Evolutionary conservation across 1,140 invertebrate species (phyloP).

Genomic region (Chironomus tepperi): DNA sequence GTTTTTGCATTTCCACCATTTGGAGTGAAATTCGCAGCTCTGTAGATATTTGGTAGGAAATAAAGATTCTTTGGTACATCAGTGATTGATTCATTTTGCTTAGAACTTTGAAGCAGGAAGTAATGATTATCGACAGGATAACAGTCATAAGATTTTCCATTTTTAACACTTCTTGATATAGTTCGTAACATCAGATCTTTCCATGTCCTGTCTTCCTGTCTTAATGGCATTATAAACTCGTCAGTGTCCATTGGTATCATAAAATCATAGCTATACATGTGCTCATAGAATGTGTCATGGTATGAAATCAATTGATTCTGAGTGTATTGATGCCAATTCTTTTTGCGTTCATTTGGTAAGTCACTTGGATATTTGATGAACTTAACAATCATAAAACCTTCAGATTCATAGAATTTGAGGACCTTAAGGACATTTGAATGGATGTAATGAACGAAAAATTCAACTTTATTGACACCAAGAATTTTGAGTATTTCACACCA

Average conservation of each 20-base stretch:
- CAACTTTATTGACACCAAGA: constrained; percentile 11
- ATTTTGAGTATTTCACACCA: neutral
- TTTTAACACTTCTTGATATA: too few species aligned
- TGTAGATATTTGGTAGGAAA: constrained; percentile 54
- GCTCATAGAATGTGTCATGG: neutral
- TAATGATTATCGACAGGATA: neutral
- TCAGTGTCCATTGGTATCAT: neutral
- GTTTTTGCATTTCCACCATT: constrained; percentile 63
- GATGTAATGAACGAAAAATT: neutral
- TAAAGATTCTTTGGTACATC: neutral
- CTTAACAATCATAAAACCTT: neutral
- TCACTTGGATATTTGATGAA: neutral
- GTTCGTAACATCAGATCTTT: neutral
- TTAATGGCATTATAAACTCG: neutral
- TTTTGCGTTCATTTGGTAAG: neutral
- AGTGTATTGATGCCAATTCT: neutral
- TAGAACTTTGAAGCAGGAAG: neutral
- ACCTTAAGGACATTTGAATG: neutral
- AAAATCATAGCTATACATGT: neutral
- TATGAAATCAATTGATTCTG: neutral
- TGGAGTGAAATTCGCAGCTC: constrained; percentile 59
- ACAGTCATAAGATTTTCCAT: neutral
- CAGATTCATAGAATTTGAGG: neutral
- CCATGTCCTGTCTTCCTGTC: neutral
- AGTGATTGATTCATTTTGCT: neutral